phyloP scores from a whole-genome alignment of 2,797 vertebrate species.

The Cottoperca gobio region DNA sequence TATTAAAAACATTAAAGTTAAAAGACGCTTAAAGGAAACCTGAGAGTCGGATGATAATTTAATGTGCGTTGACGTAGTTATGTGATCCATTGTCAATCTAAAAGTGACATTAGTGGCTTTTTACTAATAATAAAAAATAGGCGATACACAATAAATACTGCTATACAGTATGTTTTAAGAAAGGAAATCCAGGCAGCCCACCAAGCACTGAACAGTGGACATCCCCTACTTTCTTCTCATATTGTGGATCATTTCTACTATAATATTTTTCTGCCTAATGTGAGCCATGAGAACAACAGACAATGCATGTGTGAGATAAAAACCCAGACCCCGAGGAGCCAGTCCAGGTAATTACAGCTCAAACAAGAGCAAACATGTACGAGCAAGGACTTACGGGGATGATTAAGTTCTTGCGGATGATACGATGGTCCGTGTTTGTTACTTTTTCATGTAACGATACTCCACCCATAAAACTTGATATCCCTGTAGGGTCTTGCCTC shows the following conservation, averaged over 20 bases:
- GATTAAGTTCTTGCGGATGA: slow-evolving; percentile 25
- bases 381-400: slow-evolving; percentile 15
- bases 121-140: background rate
- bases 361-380: slow-evolving; percentile 40
- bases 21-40: background rate
- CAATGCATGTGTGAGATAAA: slow-evolving; percentile 53
- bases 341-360: slow-evolving; percentile 45
- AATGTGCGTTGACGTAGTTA: background rate
- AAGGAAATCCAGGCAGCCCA: background rate
- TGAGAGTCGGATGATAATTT: background rate
- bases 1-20: background rate
- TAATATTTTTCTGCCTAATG: slow-evolving; percentile 26
- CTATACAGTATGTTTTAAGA: background rate
- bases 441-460: slow-evolving; percentile 21
- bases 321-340: slow-evolving; percentile 62
- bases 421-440: slow-evolving; percentile 15
- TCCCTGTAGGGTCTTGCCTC: background rate
- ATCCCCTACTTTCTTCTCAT: slow-evolving; percentile 40
- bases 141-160: background rate
- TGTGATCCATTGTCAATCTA: background rate
- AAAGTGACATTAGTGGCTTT: background rate
- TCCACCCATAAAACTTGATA: slow-evolving; percentile 15
- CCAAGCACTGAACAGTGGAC: background rate
- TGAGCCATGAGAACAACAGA: slow-evolving; percentile 45
- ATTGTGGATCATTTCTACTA: slow-evolving; percentile 28